These are phyloP conservation scores for Lytechinus variegatus DNA, from an alignment of 35 echinoderm and acorn worm species.

Conservation along the genomic window DNA sequence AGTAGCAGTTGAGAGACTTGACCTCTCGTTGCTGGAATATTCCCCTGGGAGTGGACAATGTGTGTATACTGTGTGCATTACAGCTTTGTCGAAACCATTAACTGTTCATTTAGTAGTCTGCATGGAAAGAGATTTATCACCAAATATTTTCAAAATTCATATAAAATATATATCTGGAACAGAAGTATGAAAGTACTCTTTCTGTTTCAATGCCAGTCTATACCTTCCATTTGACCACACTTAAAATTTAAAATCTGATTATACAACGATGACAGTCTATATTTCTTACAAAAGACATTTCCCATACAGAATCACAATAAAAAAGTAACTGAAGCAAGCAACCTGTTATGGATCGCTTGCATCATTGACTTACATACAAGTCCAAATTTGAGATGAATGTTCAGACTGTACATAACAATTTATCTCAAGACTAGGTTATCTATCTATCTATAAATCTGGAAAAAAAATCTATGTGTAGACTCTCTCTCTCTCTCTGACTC, in stretches of 20 bases:
- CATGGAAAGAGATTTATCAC: not conserved
- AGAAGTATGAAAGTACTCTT: conserved; percentile 1
- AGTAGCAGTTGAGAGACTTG: too few species aligned
- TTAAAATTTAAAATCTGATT: not conserved
- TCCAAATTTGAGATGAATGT: conserved; percentile 4
- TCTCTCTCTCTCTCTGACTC: not conserved
- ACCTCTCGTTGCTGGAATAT: too few species aligned
- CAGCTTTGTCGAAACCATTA: too few species aligned
- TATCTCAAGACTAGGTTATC: not conserved
- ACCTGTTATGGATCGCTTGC: not conserved
- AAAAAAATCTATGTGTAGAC: not conserved
- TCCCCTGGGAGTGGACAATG: too few species aligned
- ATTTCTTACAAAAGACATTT: not conserved
- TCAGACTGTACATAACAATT: not conserved
- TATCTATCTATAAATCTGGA: not conserved
- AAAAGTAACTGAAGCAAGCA: not conserved
- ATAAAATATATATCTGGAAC: not conserved
- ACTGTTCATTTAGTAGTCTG: too few species aligned
- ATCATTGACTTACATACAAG: not conserved
- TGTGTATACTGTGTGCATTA: too few species aligned
- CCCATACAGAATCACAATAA: not conserved
- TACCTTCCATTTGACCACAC: not conserved
- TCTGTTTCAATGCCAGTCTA: not conserved
- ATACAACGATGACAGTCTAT: not conserved
- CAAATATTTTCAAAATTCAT: not conserved